Base-by-base conservation (phyloP, 2,888 invertebrate species). In the Boloria euphrosyne region DNA sequence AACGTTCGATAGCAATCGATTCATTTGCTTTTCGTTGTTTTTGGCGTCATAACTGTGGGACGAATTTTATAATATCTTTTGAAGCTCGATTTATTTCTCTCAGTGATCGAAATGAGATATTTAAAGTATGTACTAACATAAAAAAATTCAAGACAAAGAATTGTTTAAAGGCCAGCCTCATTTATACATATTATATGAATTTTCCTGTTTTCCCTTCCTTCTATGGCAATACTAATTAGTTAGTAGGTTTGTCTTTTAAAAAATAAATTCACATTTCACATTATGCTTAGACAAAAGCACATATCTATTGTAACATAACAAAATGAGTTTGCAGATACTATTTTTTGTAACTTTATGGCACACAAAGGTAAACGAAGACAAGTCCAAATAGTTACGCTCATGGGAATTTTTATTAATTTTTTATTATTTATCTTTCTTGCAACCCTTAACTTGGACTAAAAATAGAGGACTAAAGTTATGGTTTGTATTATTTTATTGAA, bases 1-100 rank as follows among this genome's bases (percentile, higher is more conserved):
- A 87, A 87, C 76, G 77, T 80, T 83, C 79, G 78, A 83, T 82
- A 77, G 78, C 78, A 82, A 84, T 84, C 81, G 84, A 84, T 84
- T 84, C 80, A 82, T 84, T 82, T 78, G 75, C 77, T 82, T 77
- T 76, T 75, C 71, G 77, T 78, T 74, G 78, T 79, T 74, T 77
- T 78, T 81, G 7, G 17, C 17, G 53, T 67, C 62, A 62, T 38
- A 52, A n/a, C 38, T 46, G 46, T 27, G 47, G 16, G 16, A 16
- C 16, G 17, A 38, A 14, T 13, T 59, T 31, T 59, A 46, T 46
- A 57, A 46, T 57, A 57, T 57, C 22, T 57, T 46, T 44, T 22
- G 44, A n/a, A 46, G n/a, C 46, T 38, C 31, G 31, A 38, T 38
- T 38, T 10, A 38, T 38, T 38, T 38, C 31, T 38, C 2, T 10